Base-by-base conservation (phyloP, 1,140 invertebrate genomes). In the Drosophila lacteicornis region DNA sequence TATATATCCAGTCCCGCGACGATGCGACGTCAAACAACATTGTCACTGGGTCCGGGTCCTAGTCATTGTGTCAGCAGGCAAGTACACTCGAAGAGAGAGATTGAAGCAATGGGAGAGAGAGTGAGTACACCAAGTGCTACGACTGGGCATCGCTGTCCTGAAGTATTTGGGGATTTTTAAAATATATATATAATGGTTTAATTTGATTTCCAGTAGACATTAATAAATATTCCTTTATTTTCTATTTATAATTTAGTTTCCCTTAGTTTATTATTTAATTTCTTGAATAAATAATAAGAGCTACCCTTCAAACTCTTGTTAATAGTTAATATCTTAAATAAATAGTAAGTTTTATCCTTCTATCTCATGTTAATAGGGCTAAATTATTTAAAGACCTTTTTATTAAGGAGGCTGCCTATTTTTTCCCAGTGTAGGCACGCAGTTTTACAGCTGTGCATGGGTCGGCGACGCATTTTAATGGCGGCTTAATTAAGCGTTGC, bases 401-500 rank as follows among this genome's bases (percentile, higher is more conserved):
- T 9, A 33, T 11, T 9, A 33, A 1, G 11, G 33, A 36, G 8
- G 3, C 9, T 36, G 8, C 33, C 9, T 36, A 11, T 36, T 36
- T 36, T 59, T 15, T 38, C 8, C 0, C 15, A 33, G 47, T 51
- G 47, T 25, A 13, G 33, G 19, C 13, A 51, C 22, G 19, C 42
- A 69, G 22, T 25, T 56, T 33, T 57, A 49, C 65, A 67, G 65
- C 47, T 74, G 22, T 22, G 61, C 51, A 51, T 59, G 30, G 46
- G 38, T 51, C 61, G 13, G 77, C 49, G 56, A 61, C 46, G 58
- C 62, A 74, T 79, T 84, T 84, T 81, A 85, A 81, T 78, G 82
- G 78, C 57, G 74, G 75, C 78, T 81, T 84, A 85, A 84, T 84
- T 84, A 84, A 81, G 82, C 82, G 78, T 85, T 84, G 82, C 82